Evolutionary conservation across 2,888 invertebrate genomes (phyloP), one percentile per base, ranked within the genome.

Genomic region (Hirtodrosophila histrioides): DNA sequence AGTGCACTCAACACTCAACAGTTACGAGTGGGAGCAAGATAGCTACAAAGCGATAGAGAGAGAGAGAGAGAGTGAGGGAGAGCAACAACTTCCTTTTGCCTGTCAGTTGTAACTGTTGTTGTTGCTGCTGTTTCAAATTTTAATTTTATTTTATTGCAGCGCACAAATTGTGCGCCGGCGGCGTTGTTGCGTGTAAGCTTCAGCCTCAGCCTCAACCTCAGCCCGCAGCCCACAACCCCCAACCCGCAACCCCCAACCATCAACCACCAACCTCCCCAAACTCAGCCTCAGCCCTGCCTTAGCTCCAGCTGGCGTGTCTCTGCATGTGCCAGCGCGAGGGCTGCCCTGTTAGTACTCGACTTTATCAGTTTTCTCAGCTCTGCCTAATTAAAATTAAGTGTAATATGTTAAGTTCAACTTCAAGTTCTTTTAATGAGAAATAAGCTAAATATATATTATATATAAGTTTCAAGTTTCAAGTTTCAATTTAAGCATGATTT

Each of bases 141-240:
- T 76, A 76, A 88, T 82, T 88, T 82, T 80, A 88, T 82, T 86
- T 82, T 86, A 82, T 86, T 82, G 87, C 88, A 88, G 80, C 79
- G 60, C 86, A 87, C 74, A 81, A 86, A 69, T 67, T 88, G 86
- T 67, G 66, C 64, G 84, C 88, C 85, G 62, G 46, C 81, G 78
- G 88, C 78, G 63, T 50, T 69, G 65, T 86, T 86, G 86, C 71
- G 83, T 82, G 83, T 63, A 60, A 62, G 55, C 61, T 41, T 54
- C 35, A 33, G 24, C 49, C 37, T 50, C 36, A 10, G 3, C 36
- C 36, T 11, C 11, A 11, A 11, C 40, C 12, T 31, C 12, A 41
- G n/a, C n/a, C 27, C 5, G 5, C 27, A 27, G 3, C 27, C 27
- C 27, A 3, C 27, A 27, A 27, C 6, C 3, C 6, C 1, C 12